Evolutionary conservation across 2,113 vertebrate genomes (phyloP).

Genomic region (Athene noctua): DNA sequence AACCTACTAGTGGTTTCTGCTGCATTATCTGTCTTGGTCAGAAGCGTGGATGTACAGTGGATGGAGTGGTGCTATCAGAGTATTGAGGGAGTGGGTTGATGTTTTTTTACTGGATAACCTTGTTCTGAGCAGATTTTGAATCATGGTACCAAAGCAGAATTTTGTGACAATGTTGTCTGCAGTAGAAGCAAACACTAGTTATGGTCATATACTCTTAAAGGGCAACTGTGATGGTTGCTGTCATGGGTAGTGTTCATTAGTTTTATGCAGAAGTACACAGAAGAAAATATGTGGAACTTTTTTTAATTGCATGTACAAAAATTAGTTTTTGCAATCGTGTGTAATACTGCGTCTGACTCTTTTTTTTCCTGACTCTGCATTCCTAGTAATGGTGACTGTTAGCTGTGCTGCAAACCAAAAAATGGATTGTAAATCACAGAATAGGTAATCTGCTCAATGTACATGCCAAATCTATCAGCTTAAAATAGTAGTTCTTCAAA

Average conservation of each 20-base stretch:
- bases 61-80: background rate
- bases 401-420: background rate
- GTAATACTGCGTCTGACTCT: background rate
- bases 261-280: background rate
- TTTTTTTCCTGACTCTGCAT: accelerated
- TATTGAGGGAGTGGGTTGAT: too few species aligned
- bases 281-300: background rate
- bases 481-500: background rate
- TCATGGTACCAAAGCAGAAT: accelerated
- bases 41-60: accelerated
- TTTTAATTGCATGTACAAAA: background rate
- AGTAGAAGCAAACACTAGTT: background rate
- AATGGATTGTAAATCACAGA: background rate
- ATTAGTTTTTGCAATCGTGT: accelerated
- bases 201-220: accelerated
- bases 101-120: background rate
- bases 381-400: background rate
- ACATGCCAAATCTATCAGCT: background rate
- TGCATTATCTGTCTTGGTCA: background rate
- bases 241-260: background rate
- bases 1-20: too few species aligned
- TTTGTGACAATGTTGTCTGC: background rate
- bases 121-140: background rate
- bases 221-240: background rate
- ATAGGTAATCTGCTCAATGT: background rate